A percentile compares a stretch with the other conserved stretches of the same genome.
Evolutionary conservation across 2,888 invertebrate species (phyloP).

Genomic region (Busseola fusca): DNA sequence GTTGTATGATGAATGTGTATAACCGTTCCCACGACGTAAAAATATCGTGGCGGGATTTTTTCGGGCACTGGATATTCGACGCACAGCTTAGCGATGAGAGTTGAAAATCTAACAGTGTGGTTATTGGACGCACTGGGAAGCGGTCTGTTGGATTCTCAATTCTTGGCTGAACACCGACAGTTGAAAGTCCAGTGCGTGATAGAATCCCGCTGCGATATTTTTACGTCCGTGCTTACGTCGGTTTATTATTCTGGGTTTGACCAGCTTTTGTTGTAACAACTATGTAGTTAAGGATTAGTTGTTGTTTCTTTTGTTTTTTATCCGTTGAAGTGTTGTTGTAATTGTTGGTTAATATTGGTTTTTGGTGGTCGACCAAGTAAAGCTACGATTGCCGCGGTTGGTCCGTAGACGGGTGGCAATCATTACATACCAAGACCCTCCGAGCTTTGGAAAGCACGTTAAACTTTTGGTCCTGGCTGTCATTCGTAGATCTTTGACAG

Average conservation of each 20-base stretch:
- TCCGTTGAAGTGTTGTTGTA: neutral
- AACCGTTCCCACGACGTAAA: neutral
- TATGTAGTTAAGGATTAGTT: neutral
- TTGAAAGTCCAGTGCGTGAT: neutral
- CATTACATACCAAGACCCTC: too few relatives aligned
- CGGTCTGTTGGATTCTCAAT: neutral
- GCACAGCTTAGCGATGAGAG: neutral
- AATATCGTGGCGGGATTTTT: neutral
- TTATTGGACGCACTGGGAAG: neutral
- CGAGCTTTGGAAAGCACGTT: too few relatives aligned
- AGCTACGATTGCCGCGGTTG: too few relatives aligned
- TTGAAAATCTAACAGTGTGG: neutral
- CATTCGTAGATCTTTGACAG: too few relatives aligned
- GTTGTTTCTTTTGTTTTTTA: neutral
- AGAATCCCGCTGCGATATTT: neutral
- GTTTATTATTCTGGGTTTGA: slow-evolving; percentile 22
- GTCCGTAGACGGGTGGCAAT: too few relatives aligned
- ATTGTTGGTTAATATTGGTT: too few relatives aligned
- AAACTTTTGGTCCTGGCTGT: too few relatives aligned
- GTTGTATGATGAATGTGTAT: slow-evolving; percentile 43
- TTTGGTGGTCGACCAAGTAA: too few relatives aligned
- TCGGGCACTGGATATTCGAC: neutral
- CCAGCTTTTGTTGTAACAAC: neutral
- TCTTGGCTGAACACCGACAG: neutral
- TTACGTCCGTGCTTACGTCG: neutral